These are phyloP conservation scores for Ophraella communa DNA, from an alignment of 2,888 invertebrate genomes.

Conservation along the genomic window DNA sequence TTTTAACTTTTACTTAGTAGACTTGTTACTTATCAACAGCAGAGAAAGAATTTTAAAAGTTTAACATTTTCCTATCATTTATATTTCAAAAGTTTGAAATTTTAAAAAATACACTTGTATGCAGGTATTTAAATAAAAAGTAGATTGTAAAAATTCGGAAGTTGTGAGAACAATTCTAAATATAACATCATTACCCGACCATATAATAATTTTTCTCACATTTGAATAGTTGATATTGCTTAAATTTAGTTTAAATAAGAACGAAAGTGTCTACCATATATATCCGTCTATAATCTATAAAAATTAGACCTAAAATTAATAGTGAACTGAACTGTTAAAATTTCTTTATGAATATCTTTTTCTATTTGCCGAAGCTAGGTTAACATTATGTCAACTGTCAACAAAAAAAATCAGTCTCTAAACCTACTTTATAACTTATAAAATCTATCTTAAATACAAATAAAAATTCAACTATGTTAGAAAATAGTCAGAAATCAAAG, in stretches of 20 bases:
- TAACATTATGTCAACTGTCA: background rate
- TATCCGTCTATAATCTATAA: too few relatives aligned
- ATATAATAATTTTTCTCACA: too few relatives aligned
- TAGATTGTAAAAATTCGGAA: too few relatives aligned
- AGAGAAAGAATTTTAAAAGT: slow-evolving; percentile 65
- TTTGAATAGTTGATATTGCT: background rate
- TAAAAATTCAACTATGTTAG: background rate
- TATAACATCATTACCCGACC: too few relatives aligned
- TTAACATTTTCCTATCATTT: too few relatives aligned
- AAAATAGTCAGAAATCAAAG: background rate
- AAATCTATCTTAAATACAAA: background rate
- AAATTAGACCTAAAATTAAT: background rate
- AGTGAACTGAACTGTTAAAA: too few relatives aligned
- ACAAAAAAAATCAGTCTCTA: background rate
- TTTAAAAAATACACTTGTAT: too few relatives aligned
- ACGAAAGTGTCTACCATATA: background rate
- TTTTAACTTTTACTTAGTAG: slow-evolving; percentile 70
- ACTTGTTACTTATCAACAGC: slow-evolving; percentile 68
- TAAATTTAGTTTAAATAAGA: background rate
- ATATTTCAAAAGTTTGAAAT: too few relatives aligned
- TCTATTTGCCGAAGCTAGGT: background rate
- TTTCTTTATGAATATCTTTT: background rate
- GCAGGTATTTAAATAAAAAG: too few relatives aligned
- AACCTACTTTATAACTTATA: background rate
- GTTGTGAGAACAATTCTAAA: too few relatives aligned